Base-by-base conservation (phyloP, 1,140 invertebrate species). In the Drosophila littoralis region DNA sequence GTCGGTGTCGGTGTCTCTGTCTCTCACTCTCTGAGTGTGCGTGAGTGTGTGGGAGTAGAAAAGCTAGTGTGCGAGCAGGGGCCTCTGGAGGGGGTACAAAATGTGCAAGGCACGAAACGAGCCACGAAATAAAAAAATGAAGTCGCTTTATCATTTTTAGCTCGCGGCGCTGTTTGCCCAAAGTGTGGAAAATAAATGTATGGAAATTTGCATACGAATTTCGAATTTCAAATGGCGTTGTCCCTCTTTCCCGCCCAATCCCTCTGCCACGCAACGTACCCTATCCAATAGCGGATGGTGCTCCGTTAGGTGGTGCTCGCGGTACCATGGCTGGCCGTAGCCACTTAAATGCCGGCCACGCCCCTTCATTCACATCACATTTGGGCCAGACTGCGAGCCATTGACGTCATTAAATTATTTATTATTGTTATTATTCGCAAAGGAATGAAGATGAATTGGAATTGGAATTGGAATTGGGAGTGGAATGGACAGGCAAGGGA, bases 71-170 rank as follows among this genome's bases (percentile, higher is more conserved):
- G 10, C 1, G 10, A 35, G 36, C 3, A 38, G 17, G 2, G 17
- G 28, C n/a, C 7, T 7, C 7, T 12, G 9, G 46, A 12, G 46
- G 69, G 35, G 35, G 45, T 10, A 13, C 22, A 67, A 68, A 73
- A 71, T 78, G 69, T 68, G 72, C 81, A 77, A 65, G 80, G 78
- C 75, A 75, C 60, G 51, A 64, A 81, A 81, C 61, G 70, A 81
- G 77, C 60, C 70, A 67, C 76, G 71, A 82, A 83, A 67, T 75
- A 52, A 72, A 86, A 85, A 85, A 86, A 86, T 86, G 79, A 86
- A 86, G 83, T 82, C 82, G 82, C 83, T 86, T 86, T 86, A 86
- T 86, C 82, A 86, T 86, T 86, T 86, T 86, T 86, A 86, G 82
- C 83, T 58, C 43, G 83, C 83, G 83, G 82, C 83, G 68, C 68